Conservation (phyloP, 2,888 invertebrate species). For the Agelastica alni region DNA sequence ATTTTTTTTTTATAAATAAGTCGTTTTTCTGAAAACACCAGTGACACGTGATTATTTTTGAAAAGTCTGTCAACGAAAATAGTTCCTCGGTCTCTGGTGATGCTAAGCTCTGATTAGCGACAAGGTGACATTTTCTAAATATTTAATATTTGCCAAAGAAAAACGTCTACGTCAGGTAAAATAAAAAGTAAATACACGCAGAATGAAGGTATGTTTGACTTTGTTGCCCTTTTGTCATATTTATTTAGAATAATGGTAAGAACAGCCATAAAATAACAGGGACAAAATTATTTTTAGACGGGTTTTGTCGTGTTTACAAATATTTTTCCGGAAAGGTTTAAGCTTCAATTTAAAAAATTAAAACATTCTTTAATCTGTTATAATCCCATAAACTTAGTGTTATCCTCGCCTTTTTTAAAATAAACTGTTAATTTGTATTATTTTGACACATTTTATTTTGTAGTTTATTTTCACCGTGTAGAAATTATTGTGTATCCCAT, state of each 20-base stretch:
- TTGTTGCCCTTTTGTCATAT: slow-evolving; percentile 19
- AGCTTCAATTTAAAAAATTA: too few species aligned
- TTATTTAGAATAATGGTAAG: slow-evolving; percentile 18
- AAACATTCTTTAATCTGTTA: too few species aligned
- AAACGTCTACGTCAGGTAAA: slow-evolving; percentile 30
- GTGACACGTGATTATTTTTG: neutral
- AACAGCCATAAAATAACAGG: slow-evolving; percentile 25
- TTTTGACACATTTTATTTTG: too few species aligned
- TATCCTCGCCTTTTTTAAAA: neutral
- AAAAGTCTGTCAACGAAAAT: slow-evolving; percentile 6
- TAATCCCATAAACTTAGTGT: too few species aligned
- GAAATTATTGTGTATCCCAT: too few species aligned
- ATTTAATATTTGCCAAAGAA: slow-evolving; percentile 28
- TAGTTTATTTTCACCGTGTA: too few species aligned
- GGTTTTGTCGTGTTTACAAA: slow-evolving; percentile 1
- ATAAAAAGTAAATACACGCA: slow-evolving; percentile 29
- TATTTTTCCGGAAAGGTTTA: too few species aligned
- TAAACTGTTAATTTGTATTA: too few species aligned
- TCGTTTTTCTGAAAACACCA: neutral
- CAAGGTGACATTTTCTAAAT: slow-evolving; percentile 28
- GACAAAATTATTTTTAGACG: slow-evolving; percentile 12
- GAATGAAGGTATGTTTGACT: slow-evolving; percentile 26
- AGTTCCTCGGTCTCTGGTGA: slow-evolving; percentile 2
- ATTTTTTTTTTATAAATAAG: too few species aligned
- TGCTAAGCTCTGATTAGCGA: slow-evolving; percentile 25